These are phyloP conservation scores for Drosophila melanogaster DNA, from an alignment of 1,140 invertebrate species.

Conservation along the genomic window Release_6_plus_ISO1_MT NT_033779.5:7007501-7008000, in stretches of 20 bases:
- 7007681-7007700: conserved; percentile 79
- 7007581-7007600: conserved; percentile 81
- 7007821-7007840: conserved; percentile 74
- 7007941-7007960: conserved; percentile 22
- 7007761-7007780: background rate
- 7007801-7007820: conserved; percentile 81
- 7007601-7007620: conserved; percentile 77
- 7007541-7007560: conserved; percentile 34
- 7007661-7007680: conserved; percentile 60
- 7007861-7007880: conserved; percentile 58
- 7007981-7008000: conserved; percentile 17
- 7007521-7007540: conserved; percentile 17
- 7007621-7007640: conserved; percentile 55
- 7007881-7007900: conserved; percentile 83
- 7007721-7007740: conserved; percentile 67
- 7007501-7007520: conserved; percentile 49
- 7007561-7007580: conserved; percentile 27
- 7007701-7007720: conserved; percentile 75
- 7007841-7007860: conserved; percentile 48
- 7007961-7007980: conserved; percentile 24
- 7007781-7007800: conserved; percentile 44
- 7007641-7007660: conserved; percentile 65
- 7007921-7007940: conserved; percentile 67
- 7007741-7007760: background rate
- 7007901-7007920: conserved; percentile 60